A percentile compares a stretch with the other conserved stretches of the same genome.
These are phyloP conservation scores for Neodiprion lecontei DNA, from an alignment of 1,140 invertebrate species.

Conservation along the genomic window DNA sequence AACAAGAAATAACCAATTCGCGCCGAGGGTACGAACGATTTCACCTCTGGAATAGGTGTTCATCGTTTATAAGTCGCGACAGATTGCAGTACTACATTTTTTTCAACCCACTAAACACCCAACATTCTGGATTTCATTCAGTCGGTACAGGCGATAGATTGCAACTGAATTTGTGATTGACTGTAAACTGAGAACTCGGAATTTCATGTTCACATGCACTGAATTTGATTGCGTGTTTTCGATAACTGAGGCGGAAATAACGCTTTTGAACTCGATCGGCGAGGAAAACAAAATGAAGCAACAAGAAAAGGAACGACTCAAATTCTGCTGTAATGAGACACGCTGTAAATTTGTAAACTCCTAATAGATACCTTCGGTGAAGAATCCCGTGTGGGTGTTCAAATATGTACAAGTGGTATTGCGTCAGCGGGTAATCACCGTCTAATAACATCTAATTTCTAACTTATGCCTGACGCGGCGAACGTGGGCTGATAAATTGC, in stretches of 20 bases:
- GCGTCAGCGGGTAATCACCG: background rate
- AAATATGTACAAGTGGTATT: conserved; percentile 3
- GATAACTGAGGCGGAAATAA: background rate
- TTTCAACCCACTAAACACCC: too few relatives aligned
- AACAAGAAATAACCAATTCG: too few relatives aligned
- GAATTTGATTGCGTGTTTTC: background rate
- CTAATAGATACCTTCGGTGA: background rate
- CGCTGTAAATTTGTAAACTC: background rate
- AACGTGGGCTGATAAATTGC: conserved; percentile 4
- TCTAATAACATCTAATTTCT: background rate
- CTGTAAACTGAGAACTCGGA: too few relatives aligned
- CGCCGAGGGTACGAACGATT: too few relatives aligned
- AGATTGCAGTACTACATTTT: too few relatives aligned
- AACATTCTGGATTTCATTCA: too few relatives aligned
- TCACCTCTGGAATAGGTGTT: too few relatives aligned
- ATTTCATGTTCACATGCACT: too few relatives aligned
- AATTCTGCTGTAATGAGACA: background rate
- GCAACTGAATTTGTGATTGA: too few relatives aligned
- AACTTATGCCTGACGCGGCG: conserved; percentile 2
- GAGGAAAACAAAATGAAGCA: background rate
- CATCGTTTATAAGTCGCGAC: too few relatives aligned
- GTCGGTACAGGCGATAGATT: too few relatives aligned
- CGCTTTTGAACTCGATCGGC: background rate
- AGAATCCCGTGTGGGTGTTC: background rate
- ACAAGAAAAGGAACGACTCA: background rate